Evolutionary conservation across 2,888 invertebrate genomes (phyloP).

Genomic region (Melieria omissa): DNA sequence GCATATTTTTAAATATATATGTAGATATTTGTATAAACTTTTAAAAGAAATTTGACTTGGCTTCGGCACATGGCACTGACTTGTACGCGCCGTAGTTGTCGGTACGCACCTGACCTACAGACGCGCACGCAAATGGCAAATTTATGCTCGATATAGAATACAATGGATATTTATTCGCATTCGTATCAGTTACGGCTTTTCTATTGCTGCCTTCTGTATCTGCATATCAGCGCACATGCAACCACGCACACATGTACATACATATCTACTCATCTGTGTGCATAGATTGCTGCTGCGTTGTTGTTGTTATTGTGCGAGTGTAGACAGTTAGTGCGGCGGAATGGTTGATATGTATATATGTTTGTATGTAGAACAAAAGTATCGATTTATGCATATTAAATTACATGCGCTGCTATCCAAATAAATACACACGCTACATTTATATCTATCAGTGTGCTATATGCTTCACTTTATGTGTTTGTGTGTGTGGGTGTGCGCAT

Average conservation of each 20-base stretch:
- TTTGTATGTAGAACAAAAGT: conserved; percentile 43
- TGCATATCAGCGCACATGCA: background rate
- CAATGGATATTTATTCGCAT: background rate
- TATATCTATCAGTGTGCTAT: conserved; percentile 8
- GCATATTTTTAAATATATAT: no score
- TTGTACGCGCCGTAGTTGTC: no score
- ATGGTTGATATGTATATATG: background rate
- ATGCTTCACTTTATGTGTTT: background rate
- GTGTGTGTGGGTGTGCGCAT: background rate
- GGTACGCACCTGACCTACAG: no score
- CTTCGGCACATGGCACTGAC: no score
- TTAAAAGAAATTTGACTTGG: no score
- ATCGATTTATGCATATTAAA: conserved; percentile 62
- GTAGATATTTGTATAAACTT: no score
- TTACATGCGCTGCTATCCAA: conserved; percentile 49
- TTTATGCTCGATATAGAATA: conserved; percentile 4
- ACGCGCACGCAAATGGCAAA: background rate
- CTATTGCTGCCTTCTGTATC: background rate
- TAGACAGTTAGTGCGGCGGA: no score
- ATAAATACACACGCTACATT: conserved; percentile 15
- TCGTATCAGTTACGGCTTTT: background rate
- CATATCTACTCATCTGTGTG: background rate
- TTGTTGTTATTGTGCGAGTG: no score
- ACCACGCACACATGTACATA: background rate
- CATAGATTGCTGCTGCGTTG: background rate